phyloP scores from a whole-genome alignment of 2,113 vertebrate species.

The Aegithalos caudatus region DNA sequence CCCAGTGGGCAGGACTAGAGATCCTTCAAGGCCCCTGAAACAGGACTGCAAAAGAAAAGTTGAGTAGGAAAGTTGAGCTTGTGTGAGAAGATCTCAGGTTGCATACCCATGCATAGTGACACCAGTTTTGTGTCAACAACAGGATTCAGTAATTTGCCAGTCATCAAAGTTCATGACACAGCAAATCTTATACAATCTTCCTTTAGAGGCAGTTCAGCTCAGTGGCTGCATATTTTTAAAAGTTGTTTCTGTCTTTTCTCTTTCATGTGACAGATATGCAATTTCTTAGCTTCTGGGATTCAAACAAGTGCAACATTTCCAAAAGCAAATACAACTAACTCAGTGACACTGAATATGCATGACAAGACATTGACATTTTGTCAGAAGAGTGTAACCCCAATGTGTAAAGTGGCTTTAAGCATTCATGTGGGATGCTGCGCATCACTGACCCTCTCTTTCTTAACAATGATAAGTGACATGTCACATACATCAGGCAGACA shows the following conservation, averaged over 20 bases:
- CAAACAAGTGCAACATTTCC: background rate
- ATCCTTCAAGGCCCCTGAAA: background rate
- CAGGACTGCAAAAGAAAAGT: background rate
- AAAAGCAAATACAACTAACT: background rate
- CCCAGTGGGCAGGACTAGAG: background rate
- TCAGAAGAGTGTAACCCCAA: conserved; percentile 17
- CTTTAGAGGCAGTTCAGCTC: background rate
- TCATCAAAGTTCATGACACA: background rate
- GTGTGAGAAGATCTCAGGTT: background rate
- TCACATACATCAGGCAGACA: background rate
- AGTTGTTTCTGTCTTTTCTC: background rate
- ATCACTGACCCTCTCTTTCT: background rate
- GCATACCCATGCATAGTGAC: background rate
- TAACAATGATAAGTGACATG: conserved; percentile 4
- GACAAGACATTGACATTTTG: conserved; percentile 55
- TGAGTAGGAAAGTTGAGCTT: background rate
- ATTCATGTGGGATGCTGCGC: background rate
- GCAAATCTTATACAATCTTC: background rate
- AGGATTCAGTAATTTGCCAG: background rate
- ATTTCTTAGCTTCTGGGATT: background rate
- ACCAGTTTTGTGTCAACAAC: background rate
- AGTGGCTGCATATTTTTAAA: background rate
- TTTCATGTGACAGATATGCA: background rate
- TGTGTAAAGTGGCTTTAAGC: conserved; percentile 28
- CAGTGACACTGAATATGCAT: conserved; percentile 29